phyloP scores from a whole-genome alignment of 2,888 invertebrate species.

The Hydrotaea diabolus region DNA sequence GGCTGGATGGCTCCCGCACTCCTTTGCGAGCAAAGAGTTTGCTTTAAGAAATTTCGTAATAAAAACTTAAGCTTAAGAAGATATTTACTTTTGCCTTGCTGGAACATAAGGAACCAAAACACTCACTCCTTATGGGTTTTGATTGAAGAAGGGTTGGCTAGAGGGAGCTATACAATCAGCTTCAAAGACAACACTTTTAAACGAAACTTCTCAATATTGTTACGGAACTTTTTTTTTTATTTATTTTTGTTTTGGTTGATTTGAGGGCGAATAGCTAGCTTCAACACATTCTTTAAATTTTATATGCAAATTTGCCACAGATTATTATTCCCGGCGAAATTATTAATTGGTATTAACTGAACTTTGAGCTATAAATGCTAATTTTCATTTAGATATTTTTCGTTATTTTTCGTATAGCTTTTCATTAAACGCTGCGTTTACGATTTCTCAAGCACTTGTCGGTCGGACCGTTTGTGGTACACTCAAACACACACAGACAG shows the following conservation, averaged over 20 bases:
- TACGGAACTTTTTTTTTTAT: neutral
- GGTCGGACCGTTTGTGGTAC: neutral
- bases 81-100: slow-evolving; percentile 9
- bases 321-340: neutral
- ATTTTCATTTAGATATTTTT: slow-evolving; percentile 9
- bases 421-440: too few species aligned
- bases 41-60: slow-evolving; percentile 13
- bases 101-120: neutral
- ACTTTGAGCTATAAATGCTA: neutral
- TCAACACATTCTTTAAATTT: neutral
- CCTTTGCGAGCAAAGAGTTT: neutral
- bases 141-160: neutral
- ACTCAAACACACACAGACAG: neutral
- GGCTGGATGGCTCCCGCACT: neutral
- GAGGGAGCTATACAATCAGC: neutral
- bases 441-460: neutral
- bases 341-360: neutral
- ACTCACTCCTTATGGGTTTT: neutral
- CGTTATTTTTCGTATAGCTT: neutral
- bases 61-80: neutral
- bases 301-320: too few species aligned
- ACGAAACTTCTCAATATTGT: slow-evolving; percentile 6
- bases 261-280: neutral
- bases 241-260: neutral
- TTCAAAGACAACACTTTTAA: neutral